A percentile compares a stretch with the other conserved stretches of the same genome.
Conservation (phyloP, 2,888 invertebrate genomes). For the Eurois occulta region DNA sequence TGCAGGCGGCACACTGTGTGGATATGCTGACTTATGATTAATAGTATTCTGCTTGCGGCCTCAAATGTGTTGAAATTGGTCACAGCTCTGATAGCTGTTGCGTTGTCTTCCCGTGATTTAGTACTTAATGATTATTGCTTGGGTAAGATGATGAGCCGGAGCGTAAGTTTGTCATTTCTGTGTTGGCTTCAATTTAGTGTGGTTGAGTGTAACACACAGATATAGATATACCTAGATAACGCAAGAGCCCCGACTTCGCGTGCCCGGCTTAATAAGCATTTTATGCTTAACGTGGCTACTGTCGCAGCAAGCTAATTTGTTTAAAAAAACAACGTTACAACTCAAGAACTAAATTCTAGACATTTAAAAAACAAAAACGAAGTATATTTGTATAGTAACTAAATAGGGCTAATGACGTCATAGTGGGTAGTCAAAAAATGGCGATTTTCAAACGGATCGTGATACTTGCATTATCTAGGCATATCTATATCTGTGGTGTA, state of each 20-base stretch:
- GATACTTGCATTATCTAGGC: not conserved
- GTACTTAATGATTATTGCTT: conserved; percentile 62
- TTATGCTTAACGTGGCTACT: not conserved
- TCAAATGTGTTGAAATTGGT: conserved; percentile 76
- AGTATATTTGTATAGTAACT: not conserved
- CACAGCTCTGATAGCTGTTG: conserved; percentile 68
- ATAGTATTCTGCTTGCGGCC: conserved; percentile 74
- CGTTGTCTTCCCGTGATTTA: conserved; percentile 62
- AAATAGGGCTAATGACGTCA: not conserved
- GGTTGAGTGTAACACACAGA: not conserved
- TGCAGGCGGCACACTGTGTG: conserved; percentile 75
- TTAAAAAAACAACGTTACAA: not conserved
- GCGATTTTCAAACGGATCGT: not conserved
- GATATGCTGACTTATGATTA: conserved; percentile 77
- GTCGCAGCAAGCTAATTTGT: not conserved
- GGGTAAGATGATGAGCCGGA: conserved; percentile 52
- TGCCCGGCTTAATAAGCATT: not conserved
- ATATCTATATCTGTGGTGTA: not conserved
- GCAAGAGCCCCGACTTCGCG: not conserved
- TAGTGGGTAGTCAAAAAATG: not conserved
- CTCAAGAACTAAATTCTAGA: not conserved
- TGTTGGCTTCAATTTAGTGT: conserved; percentile 29
- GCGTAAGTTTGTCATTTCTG: conserved; percentile 47
- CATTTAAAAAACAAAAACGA: not conserved
- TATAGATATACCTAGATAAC: not conserved